Evolutionary conservation across 2,113 vertebrate genomes (phyloP), one percentile per base, ranked within the genome.

Genomic region (Nannobrachium achirus): DNA sequence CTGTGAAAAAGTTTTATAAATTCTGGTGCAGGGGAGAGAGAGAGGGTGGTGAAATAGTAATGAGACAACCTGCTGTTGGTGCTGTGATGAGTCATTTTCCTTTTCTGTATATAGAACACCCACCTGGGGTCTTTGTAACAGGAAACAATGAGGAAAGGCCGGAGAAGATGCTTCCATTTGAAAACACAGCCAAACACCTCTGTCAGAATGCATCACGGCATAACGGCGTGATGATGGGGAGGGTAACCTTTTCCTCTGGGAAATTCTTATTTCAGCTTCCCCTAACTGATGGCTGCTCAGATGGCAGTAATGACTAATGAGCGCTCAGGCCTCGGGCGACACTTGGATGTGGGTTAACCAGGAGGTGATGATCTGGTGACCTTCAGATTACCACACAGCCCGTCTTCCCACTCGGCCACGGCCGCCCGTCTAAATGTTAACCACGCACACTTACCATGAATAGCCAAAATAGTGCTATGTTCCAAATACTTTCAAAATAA

Each of bases 71-170:
- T 53, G 50, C 58, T 38, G 10, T 41, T 33, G n/a, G n/a, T 3
- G 57, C 52, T 25, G 71, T 55, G 58, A 66, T 88, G 83, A 86
- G 45, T 84, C 79, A 80, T 45, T 70, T 57, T 71, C 25, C 39
- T 51, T 59, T 8, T 58, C 15, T 70, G 68, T 56, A 74, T 70
- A 57, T 14, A 72, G 48, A 69, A 73, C 76, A 76, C 74, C 74
- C 77, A 74, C 70, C 63, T 44, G 5, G 4, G 53, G 66, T 52
- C 56, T 65, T 63, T 60, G 63, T 59, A 56, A 60, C 13, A 16
- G 68, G 61, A 69, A 78, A 80, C 66, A 75, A 66, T 25, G 51
- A 48, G 25, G 65, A 78, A 59, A 60, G 55, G 74, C 52, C 9
- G 65, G 18, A 70, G 72, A 14, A 48, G 45, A 14, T 6, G 11